Evolutionary conservation across 2,888 invertebrate genomes (phyloP).

Genomic region (Acrobasis repandana): DNA sequence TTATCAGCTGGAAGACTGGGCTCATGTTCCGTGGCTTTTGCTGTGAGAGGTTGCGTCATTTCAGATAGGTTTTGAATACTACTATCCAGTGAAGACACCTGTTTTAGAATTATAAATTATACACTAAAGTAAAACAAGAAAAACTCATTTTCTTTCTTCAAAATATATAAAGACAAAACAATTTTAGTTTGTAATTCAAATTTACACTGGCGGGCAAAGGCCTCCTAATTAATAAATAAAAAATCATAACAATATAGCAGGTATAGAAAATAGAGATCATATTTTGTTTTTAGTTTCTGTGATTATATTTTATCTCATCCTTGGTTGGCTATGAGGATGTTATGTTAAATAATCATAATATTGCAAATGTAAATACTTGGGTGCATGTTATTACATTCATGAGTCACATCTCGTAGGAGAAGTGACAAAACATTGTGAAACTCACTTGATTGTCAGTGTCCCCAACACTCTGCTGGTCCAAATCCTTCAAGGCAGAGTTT

Average conservation of each 20-base stretch:
- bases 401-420: not conserved
- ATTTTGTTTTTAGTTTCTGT: too few species aligned
- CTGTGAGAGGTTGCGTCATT: slow-evolving; percentile 72
- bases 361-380: not conserved
- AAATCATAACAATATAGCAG: too few species aligned
- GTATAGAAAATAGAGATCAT: too few species aligned
- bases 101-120: slow-evolving; percentile 19
- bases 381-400: not conserved
- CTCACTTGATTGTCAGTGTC: slow-evolving; percentile 78
- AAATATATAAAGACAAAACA: too few species aligned
- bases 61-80: slow-evolving; percentile 79
- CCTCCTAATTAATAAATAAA: too few species aligned
- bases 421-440: not conserved
- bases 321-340: too few species aligned
- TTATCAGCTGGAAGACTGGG: slow-evolving; percentile 51
- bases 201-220: too few species aligned
- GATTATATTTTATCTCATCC: too few species aligned
- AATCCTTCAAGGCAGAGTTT: slow-evolving; percentile 71
- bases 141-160: too few species aligned
- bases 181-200: too few species aligned
- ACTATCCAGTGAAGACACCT: slow-evolving; percentile 78
- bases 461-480: slow-evolving; percentile 74
- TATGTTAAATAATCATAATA: too few species aligned
- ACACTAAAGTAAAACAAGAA: too few species aligned
- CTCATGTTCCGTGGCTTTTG: slow-evolving; percentile 65